These are phyloP conservation scores for Resseliella maxima DNA, from an alignment of 2,888 invertebrate genomes.

Conservation along the genomic window DNA sequence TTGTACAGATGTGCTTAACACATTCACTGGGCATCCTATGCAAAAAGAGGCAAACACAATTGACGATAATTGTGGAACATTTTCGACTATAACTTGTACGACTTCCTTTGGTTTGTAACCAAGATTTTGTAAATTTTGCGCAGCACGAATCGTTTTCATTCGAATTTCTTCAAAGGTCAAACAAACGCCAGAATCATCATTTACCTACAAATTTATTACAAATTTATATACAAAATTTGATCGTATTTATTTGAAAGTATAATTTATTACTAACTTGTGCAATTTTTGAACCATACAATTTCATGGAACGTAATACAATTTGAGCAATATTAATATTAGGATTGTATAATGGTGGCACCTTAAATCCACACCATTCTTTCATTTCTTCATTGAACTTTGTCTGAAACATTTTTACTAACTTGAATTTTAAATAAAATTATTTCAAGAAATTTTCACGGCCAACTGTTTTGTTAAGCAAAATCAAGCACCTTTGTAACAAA, in stretches of 20 bases:
- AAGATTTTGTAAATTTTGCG: constrained; percentile 58
- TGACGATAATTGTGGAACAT: constrained; percentile 64
- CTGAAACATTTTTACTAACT: constrained; percentile 14
- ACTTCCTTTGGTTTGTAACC: constrained; percentile 55
- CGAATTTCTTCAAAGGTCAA: constrained; percentile 56
- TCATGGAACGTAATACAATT: background rate
- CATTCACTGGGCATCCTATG: constrained; percentile 65
- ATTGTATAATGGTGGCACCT: background rate
- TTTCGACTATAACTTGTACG: constrained; percentile 64
- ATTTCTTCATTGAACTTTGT: background rate
- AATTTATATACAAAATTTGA: background rate
- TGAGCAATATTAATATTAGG: background rate
- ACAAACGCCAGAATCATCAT: constrained; percentile 54
- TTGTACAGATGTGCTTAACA: constrained; percentile 63
- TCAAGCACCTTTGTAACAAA: too few species aligned
- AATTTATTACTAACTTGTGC: background rate
- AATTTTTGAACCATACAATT: background rate
- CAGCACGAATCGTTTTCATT: constrained; percentile 57
- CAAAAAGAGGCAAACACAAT: constrained; percentile 60
- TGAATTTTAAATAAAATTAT: too few species aligned
- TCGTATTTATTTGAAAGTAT: background rate
- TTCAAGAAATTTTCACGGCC: too few species aligned
- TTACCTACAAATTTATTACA: constrained; percentile 24
- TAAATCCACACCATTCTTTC: background rate
- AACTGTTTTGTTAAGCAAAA: too few species aligned